Conservation (phyloP, 2,113 vertebrate genomes). For the Calcarius ornatus region DNA sequence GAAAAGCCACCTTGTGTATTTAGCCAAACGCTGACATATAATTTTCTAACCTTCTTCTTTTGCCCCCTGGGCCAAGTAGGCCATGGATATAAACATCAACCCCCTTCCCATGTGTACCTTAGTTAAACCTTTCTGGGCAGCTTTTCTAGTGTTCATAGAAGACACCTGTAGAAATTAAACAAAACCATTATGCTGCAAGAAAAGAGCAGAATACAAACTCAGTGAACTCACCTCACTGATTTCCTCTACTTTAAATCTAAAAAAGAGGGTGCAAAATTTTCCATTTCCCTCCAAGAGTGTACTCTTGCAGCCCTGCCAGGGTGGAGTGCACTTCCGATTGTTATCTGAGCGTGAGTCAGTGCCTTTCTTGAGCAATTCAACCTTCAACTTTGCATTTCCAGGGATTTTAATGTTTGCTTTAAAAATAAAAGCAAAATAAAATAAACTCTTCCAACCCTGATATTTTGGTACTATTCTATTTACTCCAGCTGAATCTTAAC, state of each 20-base stretch:
- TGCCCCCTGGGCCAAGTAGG: neutral
- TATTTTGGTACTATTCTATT: conserved; percentile 39
- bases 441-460: conserved; percentile 6
- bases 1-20: neutral
- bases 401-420: neutral
- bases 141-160: neutral
- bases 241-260: neutral
- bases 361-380: neutral
- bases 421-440: conserved; percentile 59
- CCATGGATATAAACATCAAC: neutral
- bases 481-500: conserved; percentile 32
- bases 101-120: neutral
- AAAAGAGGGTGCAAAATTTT: neutral
- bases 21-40: neutral
- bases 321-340: neutral
- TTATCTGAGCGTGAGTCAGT: conserved; percentile 14
- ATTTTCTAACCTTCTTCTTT: neutral
- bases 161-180: neutral
- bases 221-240: neutral
- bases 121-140: neutral
- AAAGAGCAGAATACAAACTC: neutral
- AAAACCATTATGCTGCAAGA: neutral
- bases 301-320: neutral
- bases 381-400: conserved; percentile 39
- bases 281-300: neutral